Evolutionary conservation across 2,797 vertebrate species (phyloP), one percentile per base, ranked within the genome.

Genomic region (Myripristis jacobus): DNA sequence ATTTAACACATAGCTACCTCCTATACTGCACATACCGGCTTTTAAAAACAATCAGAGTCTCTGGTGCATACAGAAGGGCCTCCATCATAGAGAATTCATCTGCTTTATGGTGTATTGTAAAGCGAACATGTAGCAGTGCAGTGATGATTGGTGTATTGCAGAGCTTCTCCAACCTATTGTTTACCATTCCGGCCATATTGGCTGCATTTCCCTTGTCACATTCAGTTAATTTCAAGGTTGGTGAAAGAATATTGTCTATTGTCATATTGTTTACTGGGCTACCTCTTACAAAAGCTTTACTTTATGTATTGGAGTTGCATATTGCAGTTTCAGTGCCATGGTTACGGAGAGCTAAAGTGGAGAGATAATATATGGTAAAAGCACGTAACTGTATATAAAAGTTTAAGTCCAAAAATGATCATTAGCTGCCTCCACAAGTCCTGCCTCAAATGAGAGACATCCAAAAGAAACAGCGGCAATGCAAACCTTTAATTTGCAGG

Each of bases 211-310:
- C 67, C 21, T 34, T 52, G 11, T 15, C 2, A 62, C 57, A 50
- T 50, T 44, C 7, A 61, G 24, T 70, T 75, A 27, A 77, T 83
- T 73, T 73, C 47, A 77, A 47, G 70, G 52, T 74, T 58, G 59
- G 56, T 59, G 12, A 44, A 36, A 66, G 29, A 70, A 61, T 56
- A 59, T 75, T 3, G 43, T 6, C 19, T n/a, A 3, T 16, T 31
- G 29, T 31, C 8, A 8, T 4, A 3, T 4, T 31, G 8, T 31
- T 8, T 31, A 31, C 29, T 31, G 29, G 29, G 4, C 8, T 31
- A 4, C 29, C 8, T 8, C 8, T 31, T 31, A 8, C 29, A 31
- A n/a, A n/a, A n/a, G 29, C 8, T 31, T 4, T 31, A 31, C 29
- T 1, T 31, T 31, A 31, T 31, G 8, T 16, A 27, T 27, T 52